Conservation (phyloP, 2,888 invertebrate genomes). For the Dynastes maya region DNA sequence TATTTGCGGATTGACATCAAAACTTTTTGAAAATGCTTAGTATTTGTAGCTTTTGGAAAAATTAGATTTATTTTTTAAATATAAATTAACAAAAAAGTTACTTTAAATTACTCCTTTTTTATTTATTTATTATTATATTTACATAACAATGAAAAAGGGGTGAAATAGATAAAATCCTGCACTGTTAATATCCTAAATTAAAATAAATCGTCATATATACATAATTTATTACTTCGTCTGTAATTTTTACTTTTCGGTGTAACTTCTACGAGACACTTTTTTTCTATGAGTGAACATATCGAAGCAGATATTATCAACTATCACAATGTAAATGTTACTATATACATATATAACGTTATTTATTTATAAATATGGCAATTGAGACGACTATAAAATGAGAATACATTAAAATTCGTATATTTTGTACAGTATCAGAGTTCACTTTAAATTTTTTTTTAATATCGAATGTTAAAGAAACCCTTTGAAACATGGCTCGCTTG, state of each 20-base stretch:
- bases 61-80: background rate
- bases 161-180: background rate
- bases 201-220: background rate
- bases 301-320: background rate
- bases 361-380: conserved; percentile 2
- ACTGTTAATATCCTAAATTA: background rate
- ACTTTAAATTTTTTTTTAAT: background rate
- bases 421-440: background rate
- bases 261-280: background rate
- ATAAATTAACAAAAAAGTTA: background rate
- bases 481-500: no score
- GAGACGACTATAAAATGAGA: background rate
- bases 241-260: background rate
- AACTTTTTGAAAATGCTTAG: no score
- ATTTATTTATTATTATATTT: background rate
- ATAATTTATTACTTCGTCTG: background rate
- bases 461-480: background rate
- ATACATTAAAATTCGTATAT: background rate
- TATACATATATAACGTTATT: background rate
- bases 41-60: background rate
- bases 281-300: background rate
- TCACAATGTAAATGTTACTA: background rate
- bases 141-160: background rate
- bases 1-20: no score
- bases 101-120: background rate